Evolutionary conservation across 2,797 vertebrate genomes (phyloP), one percentile per base, ranked within the genome.

Genomic region (Microctenopoma stevenorrisi): DNA sequence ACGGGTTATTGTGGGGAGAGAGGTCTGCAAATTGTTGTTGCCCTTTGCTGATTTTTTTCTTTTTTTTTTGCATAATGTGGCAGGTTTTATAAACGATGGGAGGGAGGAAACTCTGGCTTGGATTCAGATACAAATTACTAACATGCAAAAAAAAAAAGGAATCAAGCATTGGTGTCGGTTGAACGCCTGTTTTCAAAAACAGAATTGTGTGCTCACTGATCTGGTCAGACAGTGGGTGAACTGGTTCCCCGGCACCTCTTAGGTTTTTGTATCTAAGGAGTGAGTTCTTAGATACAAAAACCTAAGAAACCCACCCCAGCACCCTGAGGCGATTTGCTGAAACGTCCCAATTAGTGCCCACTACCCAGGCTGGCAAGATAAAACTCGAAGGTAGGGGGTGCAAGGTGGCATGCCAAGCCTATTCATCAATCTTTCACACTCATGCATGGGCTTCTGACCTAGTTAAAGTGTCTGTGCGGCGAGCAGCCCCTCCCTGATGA

Each of bases 361-460:
- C 76, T 72, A 46, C 63, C 68, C 80, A 52, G 77, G 43, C 88
- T 90, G 85, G 84, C 75, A 80, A 55, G 71, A 79, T 82, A 78
- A 87, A 84, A 85, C 65, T 72, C 35, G 70, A 76, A 88, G 88
- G 86, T 87, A 70, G 88, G 88, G 88, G 86, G 86, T 86, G 69
- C 66, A 85, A 90, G 92, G 92, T 92, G 89, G 85, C 86, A 83
- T 85, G 91, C 86, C 90, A 88, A 82, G 76, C 81, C 86, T 79
- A 85, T 89, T 90, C 90, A 88, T 90, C 89, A 87, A 85, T 91
- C 88, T 90, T 91, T 92, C 86, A 88, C 87, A 89, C 83, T 76
- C 81, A 51, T 77, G 48, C 84, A 64, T 5, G 44, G 62, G 85
- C 86, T 87, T 79, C 76, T 94, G 94, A 93, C 93, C 93, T 91